Percentiles rank a stretch among this genome's conserved stretches.
phyloP scores from a whole-genome alignment of 2,888 invertebrate genomes.

The Altica lythri region DNA sequence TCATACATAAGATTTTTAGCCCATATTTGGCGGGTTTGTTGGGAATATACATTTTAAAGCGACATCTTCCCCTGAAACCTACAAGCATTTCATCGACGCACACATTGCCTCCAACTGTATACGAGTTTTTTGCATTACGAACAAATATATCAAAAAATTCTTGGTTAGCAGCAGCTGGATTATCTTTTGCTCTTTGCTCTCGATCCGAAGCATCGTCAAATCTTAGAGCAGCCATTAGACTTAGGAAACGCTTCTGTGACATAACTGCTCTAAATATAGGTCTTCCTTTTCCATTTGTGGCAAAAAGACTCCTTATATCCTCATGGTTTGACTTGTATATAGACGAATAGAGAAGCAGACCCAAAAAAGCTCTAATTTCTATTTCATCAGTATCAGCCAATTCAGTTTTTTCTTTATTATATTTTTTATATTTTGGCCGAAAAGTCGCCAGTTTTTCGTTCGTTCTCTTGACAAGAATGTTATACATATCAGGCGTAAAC shows the following conservation, averaged over 20 bases:
- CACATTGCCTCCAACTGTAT: neutral
- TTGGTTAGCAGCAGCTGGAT: neutral
- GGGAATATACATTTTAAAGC: slow-evolving; percentile 47
- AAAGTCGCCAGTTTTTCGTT: neutral
- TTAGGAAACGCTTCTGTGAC: slow-evolving; percentile 10
- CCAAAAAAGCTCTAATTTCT: neutral
- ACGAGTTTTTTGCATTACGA: neutral
- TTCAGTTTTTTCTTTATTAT: neutral
- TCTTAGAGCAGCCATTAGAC: slow-evolving; percentile 1
- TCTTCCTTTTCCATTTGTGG: neutral
- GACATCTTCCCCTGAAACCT: slow-evolving; percentile 39
- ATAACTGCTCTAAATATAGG: no score
- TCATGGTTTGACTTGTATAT: neutral
- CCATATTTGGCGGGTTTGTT: slow-evolving; percentile 48
- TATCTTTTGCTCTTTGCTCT: neutral
- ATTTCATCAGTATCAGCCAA: no score
- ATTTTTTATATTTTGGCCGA: slow-evolving; percentile 1
- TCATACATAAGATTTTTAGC: slow-evolving; percentile 45
- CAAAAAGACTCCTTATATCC: neutral
- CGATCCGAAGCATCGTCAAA: slow-evolving; percentile 1
- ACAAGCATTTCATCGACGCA: slow-evolving; percentile 40
- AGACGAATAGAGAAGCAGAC: neutral
- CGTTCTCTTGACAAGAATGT: neutral
- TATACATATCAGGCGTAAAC: neutral
- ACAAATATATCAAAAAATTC: neutral